Conservation (phyloP, 1,140 invertebrate genomes). For the Sweltsa coloradensis region DNA sequence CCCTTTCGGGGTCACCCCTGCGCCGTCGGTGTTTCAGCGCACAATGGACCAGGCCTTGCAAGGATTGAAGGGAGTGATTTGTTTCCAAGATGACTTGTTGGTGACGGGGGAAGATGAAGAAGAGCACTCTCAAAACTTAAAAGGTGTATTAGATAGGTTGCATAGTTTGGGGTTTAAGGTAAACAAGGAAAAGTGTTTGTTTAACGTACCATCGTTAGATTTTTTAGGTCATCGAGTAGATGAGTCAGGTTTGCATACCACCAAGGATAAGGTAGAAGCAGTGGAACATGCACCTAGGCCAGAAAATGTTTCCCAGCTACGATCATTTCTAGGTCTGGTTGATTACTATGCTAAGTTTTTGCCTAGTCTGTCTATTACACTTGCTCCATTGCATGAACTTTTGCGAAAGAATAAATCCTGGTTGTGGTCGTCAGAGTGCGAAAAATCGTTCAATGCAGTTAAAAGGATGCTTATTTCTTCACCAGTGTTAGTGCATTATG, state of each 20-base stretch:
- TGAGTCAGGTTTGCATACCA: neutral
- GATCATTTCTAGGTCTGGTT: constrained; percentile 6
- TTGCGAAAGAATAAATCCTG: constrained; percentile 18
- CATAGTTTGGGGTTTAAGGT: constrained; percentile 1
- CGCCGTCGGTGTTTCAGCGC: neutral
- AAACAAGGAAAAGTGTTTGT: constrained; percentile 2
- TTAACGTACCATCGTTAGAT: neutral
- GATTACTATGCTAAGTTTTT: constrained; percentile 27
- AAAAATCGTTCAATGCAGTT: neutral
- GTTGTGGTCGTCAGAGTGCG: constrained; percentile 7
- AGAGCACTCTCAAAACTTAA: neutral
- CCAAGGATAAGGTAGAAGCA: constrained; percentile 14
- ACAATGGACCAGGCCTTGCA: constrained; percentile 1
- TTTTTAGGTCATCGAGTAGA: constrained; percentile 1
- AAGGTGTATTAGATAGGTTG: neutral
- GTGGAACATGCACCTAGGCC: constrained; percentile 16
- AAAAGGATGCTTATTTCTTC: neutral
- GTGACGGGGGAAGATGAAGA: neutral
- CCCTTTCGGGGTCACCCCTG: neutral
- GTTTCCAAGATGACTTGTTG: constrained; percentile 2
- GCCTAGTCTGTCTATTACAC: constrained; percentile 19
- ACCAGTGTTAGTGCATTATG: constrained; percentile 25
- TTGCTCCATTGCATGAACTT: constrained; percentile 20
- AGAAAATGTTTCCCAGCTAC: neutral
- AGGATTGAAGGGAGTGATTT: neutral